phyloP scores from a whole-genome alignment of 1,140 invertebrate genomes.

The Platyscapa corneri region DNA sequence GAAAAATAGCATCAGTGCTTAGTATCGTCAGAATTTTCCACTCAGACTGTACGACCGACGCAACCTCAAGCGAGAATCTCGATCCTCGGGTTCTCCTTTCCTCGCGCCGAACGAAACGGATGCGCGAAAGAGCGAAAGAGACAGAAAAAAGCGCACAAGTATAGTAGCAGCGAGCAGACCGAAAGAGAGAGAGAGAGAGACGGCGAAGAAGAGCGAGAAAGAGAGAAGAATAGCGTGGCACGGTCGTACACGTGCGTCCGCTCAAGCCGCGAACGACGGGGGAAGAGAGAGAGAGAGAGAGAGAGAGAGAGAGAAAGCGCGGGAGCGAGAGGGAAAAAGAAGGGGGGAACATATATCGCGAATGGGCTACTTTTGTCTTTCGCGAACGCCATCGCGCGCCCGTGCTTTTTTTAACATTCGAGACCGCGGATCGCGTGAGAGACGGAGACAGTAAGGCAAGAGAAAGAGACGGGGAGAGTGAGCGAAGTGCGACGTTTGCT shows the following conservation, averaged over 20 bases:
- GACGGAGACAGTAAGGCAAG: not conserved
- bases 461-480: not conserved
- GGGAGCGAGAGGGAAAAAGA: conserved; percentile 9
- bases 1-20: not conserved
- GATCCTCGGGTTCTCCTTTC: conserved; percentile 45
- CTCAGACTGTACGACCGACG: conserved; percentile 28
- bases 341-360: conserved; percentile 29
- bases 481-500: conserved; percentile 20
- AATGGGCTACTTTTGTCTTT: conserved; percentile 53
- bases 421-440: conserved; percentile 28
- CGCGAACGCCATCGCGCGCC: conserved; percentile 8
- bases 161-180: not conserved
- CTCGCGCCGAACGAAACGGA: conserved; percentile 42
- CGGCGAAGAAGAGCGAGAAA: not conserved
- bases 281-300: not conserved
- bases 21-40: conserved; percentile 25
- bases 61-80: conserved; percentile 38
- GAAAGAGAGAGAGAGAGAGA: conserved; percentile 17
- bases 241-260: conserved; percentile 47
- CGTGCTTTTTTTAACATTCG: conserved; percentile 49
- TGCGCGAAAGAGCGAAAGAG: conserved; percentile 39
- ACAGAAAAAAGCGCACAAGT: not conserved
- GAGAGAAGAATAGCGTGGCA: not conserved
- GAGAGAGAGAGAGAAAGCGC: not conserved
- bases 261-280: conserved; percentile 1